A percentile compares a stretch with the other conserved stretches of the same genome.
Evolutionary conservation across 1,140 invertebrate species (phyloP).

Genomic region (Brachionus rotundiformis): DNA sequence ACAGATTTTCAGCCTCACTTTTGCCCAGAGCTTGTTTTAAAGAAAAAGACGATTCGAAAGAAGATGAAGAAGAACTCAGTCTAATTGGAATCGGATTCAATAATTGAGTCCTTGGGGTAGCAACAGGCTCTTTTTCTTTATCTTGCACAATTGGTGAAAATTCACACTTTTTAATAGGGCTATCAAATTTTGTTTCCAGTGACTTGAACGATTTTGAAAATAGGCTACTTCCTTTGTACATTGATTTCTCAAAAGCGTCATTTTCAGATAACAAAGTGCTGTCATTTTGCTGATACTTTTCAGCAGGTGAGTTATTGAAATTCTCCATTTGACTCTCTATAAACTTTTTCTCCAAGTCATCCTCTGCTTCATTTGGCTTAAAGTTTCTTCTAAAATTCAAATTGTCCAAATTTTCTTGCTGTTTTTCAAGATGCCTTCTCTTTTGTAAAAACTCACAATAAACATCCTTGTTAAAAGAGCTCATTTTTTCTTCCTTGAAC

Average conservation of each 20-base stretch:
- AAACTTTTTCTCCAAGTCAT: constrained; percentile 35
- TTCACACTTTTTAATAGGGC: not conserved
- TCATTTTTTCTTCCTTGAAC: not conserved
- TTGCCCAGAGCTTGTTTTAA: not conserved
- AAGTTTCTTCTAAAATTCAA: constrained; percentile 9
- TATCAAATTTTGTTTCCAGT: constrained; percentile 9
- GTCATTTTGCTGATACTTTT: not conserved
- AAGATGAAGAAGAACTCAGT: constrained; percentile 1
- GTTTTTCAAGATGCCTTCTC: constrained; percentile 3
- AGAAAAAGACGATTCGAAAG: constrained; percentile 39
- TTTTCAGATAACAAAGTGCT: constrained; percentile 8
- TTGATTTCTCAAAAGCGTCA: constrained; percentile 17
- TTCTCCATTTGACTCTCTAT: constrained; percentile 15
- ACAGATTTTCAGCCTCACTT: constrained; percentile 24
- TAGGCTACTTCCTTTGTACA: constrained; percentile 2
- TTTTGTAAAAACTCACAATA: constrained; percentile 39
- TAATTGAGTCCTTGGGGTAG: not conserved
- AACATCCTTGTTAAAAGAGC: not conserved
- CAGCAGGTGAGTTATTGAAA: not conserved
- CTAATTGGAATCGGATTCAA: constrained; percentile 24
- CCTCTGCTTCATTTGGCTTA: not conserved
- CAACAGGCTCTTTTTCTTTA: not conserved
- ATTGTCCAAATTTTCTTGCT: constrained; percentile 18
- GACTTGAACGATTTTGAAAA: constrained; percentile 18
- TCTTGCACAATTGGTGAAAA: constrained; percentile 12